These are phyloP conservation scores for Galagoides demidoff DNA, from an alignment of 2,797 vertebrate genomes.

Conservation along the genomic window DNA sequence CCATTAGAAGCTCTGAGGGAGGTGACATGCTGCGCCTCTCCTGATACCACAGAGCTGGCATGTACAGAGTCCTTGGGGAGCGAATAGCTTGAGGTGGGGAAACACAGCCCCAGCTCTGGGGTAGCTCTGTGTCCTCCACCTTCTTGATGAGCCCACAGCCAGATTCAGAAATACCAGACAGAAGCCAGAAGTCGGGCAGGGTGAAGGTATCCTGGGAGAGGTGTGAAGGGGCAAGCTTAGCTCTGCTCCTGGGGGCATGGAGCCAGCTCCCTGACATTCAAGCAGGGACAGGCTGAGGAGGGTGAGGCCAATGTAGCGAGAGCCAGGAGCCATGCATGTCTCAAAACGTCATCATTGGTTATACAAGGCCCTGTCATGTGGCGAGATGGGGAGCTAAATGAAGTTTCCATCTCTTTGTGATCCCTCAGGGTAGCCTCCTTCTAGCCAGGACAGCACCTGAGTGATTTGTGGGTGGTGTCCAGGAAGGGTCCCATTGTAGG, in stretches of 20 bases:
- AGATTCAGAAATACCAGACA: not conserved
- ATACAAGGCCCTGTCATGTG: fast-evolving
- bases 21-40: not conserved
- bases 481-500: not conserved
- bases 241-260: fast-evolving
- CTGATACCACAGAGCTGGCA: fast-evolving
- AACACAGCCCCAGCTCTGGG: not conserved
- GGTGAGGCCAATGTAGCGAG: not conserved
- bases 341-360: not conserved
- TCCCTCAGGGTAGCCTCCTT: fast-evolving
- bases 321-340: not conserved
- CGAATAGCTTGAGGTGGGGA: not conserved
- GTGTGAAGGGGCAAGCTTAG: too few species aligned
- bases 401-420: not conserved
- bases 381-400: not conserved
- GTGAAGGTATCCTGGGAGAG: not conserved
- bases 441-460: not conserved
- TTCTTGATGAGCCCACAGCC: not conserved
- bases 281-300: not conserved
- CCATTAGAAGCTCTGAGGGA: not conserved
- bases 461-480: not conserved
- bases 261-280: fast-evolving
- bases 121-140: not conserved
- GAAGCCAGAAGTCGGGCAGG: not conserved
- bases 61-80: not conserved